Base-by-base conservation (phyloP, 2,888 invertebrate genomes). In the Orthonychiurus folsomi region DNA sequence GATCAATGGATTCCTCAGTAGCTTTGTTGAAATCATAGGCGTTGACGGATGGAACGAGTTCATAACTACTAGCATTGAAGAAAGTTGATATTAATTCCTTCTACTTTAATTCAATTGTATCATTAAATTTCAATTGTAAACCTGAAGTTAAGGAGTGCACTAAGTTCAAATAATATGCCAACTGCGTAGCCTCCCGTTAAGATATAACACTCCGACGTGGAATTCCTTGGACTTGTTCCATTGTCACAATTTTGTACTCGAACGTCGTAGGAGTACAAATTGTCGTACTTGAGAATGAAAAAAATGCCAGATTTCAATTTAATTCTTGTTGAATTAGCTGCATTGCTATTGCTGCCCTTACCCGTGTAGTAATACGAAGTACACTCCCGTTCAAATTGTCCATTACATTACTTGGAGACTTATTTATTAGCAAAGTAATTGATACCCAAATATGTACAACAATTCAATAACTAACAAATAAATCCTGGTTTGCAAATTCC, bases 1-100 rank as follows among this genome's bases (percentile, higher is more conserved):
- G 26, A 27, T 66, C 66, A 23, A 63, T 61, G 24, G 59, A 50
- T 20, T 60, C 18, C 18, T 20, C 21, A 1, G 48, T 52, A 2
- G 62, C 56, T 3, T 59, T 60, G n/a, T 26, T 54, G 28, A 66
- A 62, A 24, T 63, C 47, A 26, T 61, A 66, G 15, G 63, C 50
- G 5, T 21, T 48, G 9, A 56, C 57, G 18, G 60, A 5, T 47
- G 55, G 20, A 26, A 63, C 57, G 1, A 66, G 50, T 1, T 28
- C 48, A 23, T 63, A 63, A 9, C 66, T 63, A 62, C 9, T 56
- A 21, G 24, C 5, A 52, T 52, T 52, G 5, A 21, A 20, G 20
- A 23, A 52, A 9, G 20, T n/a, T 12, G 20, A 52, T 12, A 52
- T 37, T 37, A 37, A 9, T 37, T 37, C 5, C 5, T 37, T 9